Base-by-base conservation (phyloP, 2,113 vertebrate genomes). In the Nicator chloris region DNA sequence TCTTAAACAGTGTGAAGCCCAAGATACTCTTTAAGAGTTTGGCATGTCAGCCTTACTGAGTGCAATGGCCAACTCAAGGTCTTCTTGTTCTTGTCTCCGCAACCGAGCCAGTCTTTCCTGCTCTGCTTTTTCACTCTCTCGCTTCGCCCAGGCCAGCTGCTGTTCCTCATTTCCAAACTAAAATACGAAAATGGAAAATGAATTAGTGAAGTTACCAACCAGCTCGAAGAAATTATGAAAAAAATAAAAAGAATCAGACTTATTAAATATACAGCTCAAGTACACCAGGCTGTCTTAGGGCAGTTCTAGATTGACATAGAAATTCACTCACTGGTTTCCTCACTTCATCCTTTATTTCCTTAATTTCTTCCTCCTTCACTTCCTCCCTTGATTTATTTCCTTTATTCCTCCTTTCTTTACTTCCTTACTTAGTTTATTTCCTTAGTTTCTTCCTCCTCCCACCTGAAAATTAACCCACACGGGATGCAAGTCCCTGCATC, bases 11-110 rank as follows among this genome's bases (percentile, higher is more conserved):
- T 70, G 69, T 81, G 85, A 47, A 82, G 54, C 24, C 69, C 53
- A 35, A 75, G 60, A 50, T 30, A 49, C 64, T 57, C 70, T 64
- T 99, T 98, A 99, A 51, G 98, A 98, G 33, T 98, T 98, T 13
- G 99, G 99, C 99, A 99, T 99, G 97, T 99, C 99, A 1, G 99
- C 99, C 97, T 99, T 99, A 98, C 99, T 99, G 95, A 99, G 99
- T 4, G 99, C 99, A 54, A 99, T 99, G 96, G 99, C 99, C 95
- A 99, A 88, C 96, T 99, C 99, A 78, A 99, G 98, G 93, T 99
- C 99, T 81, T 99, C 99, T 96, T 99, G 99, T n/a, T 99, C 99
- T 96, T 99, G 99, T 78, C 98, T 98, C 50, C 98, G 95, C 65
- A 99, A 97, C 12, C 99, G 97, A 24, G 99, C 99, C 95, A 99